These are phyloP conservation scores for Lanistes nyassanus DNA, from an alignment of 1,140 invertebrate genomes.

Conservation along the genomic window DNA sequence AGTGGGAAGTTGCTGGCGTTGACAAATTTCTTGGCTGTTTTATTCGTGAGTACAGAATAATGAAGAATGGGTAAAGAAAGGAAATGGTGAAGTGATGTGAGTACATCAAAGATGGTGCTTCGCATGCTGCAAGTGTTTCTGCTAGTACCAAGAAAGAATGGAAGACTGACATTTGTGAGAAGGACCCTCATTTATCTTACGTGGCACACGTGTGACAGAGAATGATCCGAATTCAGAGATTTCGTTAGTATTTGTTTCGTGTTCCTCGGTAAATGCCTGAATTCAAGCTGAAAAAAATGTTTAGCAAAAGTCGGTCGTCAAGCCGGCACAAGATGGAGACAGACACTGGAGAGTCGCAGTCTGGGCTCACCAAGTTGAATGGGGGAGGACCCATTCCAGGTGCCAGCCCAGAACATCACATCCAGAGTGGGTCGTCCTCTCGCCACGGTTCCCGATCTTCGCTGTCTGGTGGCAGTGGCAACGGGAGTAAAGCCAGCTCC, in stretches of 20 bases:
- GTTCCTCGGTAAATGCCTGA: constrained; percentile 7
- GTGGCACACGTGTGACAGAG: not conserved
- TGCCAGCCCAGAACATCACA: constrained; percentile 20
- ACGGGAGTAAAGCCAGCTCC: constrained; percentile 27
- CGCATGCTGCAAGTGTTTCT: not conserved
- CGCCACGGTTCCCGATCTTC: constrained; percentile 20
- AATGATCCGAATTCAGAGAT: not conserved
- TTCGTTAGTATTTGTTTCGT: not conserved
- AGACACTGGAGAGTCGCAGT: constrained; percentile 12
- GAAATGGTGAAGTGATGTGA: constrained; percentile 13
- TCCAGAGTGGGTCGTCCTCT: constrained; percentile 1
- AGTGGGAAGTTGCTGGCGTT: no score
- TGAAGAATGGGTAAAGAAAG: not conserved
- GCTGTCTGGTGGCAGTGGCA: constrained; percentile 20
- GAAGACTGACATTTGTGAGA: not conserved
- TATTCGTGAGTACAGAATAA: not conserved
- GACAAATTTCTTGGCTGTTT: not conserved
- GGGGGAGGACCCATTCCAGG: constrained; percentile 19
- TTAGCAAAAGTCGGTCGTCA: constrained; percentile 38
- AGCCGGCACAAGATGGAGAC: constrained; percentile 23
- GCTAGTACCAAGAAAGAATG: constrained; percentile 5
- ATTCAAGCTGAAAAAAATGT: constrained; percentile 36
- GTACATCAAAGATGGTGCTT: constrained; percentile 26
- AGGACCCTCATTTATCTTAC: not conserved
- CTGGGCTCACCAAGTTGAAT: constrained; percentile 6